Evolutionary conservation across 2,888 invertebrate genomes (phyloP).

Genomic region (Pammene aurita): DNA sequence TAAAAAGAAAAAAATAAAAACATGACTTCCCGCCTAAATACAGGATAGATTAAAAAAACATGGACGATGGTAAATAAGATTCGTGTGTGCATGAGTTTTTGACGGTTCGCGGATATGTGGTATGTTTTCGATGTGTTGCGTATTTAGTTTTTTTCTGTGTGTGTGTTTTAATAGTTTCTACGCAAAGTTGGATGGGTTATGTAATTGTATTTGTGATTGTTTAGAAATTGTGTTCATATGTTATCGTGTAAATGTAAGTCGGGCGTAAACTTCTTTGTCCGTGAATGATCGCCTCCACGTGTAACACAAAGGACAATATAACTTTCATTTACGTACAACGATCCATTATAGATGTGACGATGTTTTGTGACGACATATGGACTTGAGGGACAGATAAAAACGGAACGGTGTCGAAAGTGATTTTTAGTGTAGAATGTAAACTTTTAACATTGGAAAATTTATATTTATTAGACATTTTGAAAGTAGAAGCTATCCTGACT

Average conservation of each 20-base stretch:
- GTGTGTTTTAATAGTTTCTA: conserved; percentile 45
- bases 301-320: conserved; percentile 13
- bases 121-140: conserved; percentile 49
- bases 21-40: conserved; percentile 69
- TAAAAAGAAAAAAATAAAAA: conserved; percentile 49
- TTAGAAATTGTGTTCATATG: conserved; percentile 16
- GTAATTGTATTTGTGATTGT: conserved; percentile 60
- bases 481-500: no score
- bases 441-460: background rate
- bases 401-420: background rate
- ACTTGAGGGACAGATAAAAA: conserved; percentile 2
- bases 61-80: conserved; percentile 66
- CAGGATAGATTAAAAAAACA: conserved; percentile 59
- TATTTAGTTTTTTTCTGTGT: conserved; percentile 54
- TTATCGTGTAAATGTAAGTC: background rate
- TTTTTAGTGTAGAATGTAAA: background rate
- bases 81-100: conserved; percentile 58
- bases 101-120: conserved; percentile 47
- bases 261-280: conserved; percentile 5
- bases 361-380: conserved; percentile 21
- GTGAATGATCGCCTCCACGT: conserved; percentile 18
- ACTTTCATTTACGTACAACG: conserved; percentile 7
- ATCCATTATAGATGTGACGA: conserved; percentile 21
- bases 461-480: background rate
- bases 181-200: conserved; percentile 70